Percentiles rank a stretch among this genome's conserved stretches.
Conservation (phyloP, 2,888 invertebrate genomes). For the Sarcophaga caerulescens region DNA sequence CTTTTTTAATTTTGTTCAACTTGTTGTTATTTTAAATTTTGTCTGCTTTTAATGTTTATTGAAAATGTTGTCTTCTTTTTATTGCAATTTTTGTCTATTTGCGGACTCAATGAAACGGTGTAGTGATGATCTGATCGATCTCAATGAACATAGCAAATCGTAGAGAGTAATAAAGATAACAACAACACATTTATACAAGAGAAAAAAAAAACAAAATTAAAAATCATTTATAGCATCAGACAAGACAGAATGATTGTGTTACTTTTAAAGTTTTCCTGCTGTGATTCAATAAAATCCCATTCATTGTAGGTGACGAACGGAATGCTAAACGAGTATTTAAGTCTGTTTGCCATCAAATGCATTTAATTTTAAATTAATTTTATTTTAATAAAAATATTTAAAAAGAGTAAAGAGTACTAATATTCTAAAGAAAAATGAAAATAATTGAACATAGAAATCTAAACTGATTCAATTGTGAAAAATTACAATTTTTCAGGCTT, state of each 20-base stretch:
- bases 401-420: too few species aligned
- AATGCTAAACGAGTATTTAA: neutral
- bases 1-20: neutral
- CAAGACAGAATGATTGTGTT: neutral
- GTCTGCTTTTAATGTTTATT: neutral
- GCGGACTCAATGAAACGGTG: slow-evolving; percentile 6
- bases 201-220: neutral
- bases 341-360: neutral
- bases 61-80: neutral
- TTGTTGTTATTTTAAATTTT: neutral
- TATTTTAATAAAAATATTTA: neutral
- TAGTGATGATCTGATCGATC: slow-evolving; percentile 8
- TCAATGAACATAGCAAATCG: neutral
- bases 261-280: neutral
- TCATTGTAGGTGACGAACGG: slow-evolving; percentile 1
- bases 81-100: neutral
- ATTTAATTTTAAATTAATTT: neutral
- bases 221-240: neutral
- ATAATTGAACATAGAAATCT: too few species aligned
- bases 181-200: too few species aligned
- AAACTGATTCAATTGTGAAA: too few species aligned
- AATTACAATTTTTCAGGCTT: too few species aligned
- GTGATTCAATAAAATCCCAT: slow-evolving; percentile 18
- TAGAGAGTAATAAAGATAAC: neutral
- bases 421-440: too few species aligned